Conservation (phyloP, 2,888 invertebrate genomes). For the Zaprionus lineosus region DNA sequence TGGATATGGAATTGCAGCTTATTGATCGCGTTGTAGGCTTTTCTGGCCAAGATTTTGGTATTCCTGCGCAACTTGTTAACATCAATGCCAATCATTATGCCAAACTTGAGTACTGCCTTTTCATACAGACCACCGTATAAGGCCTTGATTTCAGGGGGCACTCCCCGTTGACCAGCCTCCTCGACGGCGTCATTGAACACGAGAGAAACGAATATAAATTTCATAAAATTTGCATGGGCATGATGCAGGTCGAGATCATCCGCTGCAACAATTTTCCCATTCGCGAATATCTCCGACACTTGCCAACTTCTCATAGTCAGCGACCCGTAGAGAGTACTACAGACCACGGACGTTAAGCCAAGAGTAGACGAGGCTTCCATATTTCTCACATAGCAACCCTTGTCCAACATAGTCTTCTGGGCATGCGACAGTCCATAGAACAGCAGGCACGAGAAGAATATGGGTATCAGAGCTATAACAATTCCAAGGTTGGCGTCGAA, state of each 20-base stretch:
- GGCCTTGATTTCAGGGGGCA: slow-evolving; percentile 33
- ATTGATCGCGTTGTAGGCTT: slow-evolving; percentile 13
- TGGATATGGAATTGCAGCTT: slow-evolving; percentile 49
- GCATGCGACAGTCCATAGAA: slow-evolving; percentile 34
- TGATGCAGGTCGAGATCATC: fast-evolving
- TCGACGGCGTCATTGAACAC: slow-evolving; percentile 52
- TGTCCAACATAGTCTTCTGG: background rate
- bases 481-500: slow-evolving; percentile 30
- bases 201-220: slow-evolving; percentile 34
- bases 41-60: slow-evolving; percentile 24
- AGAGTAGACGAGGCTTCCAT: slow-evolving; percentile 44
- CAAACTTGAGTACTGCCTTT: slow-evolving; percentile 37
- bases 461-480: slow-evolving; percentile 29
- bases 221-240: background rate
- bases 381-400: slow-evolving; percentile 38
- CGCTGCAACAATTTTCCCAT: slow-evolving; percentile 4
- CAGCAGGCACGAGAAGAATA: slow-evolving; percentile 39
- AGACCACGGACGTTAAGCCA: slow-evolving; percentile 54
- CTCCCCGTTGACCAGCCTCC: slow-evolving; percentile 29
- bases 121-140: slow-evolving; percentile 42
- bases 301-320: slow-evolving; percentile 32
- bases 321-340: slow-evolving; percentile 31
- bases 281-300: slow-evolving; percentile 50
- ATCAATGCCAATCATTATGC: slow-evolving; percentile 8
- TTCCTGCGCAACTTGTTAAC: slow-evolving; percentile 32